phyloP scores from a whole-genome alignment of 2,888 invertebrate genomes.

The Orthonevra nobilis region DNA sequence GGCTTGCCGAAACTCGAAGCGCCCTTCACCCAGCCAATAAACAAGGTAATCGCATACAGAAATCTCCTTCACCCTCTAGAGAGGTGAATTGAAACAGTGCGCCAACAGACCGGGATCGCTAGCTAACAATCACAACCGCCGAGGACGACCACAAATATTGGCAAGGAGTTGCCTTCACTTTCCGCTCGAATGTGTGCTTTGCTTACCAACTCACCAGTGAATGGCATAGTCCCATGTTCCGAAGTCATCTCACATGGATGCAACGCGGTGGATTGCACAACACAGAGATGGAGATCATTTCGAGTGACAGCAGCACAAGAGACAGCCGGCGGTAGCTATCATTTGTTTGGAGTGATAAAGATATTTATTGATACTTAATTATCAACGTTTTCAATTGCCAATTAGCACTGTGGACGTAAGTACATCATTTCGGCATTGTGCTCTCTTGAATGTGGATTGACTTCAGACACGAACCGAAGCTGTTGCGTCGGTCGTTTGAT shows the following conservation, averaged over 20 bases:
- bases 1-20: conserved; percentile 55
- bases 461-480: conserved; percentile 31
- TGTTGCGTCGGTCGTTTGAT: conserved; percentile 33
- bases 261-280: conserved; percentile 49
- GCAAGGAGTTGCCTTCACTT: conserved; percentile 54
- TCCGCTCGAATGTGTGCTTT: conserved; percentile 11
- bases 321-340: conserved; percentile 3
- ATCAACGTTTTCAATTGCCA: conserved; percentile 47
- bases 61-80: conserved; percentile 52
- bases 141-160: conserved; percentile 50
- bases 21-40: conserved; percentile 62
- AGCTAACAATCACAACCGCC: conserved; percentile 17
- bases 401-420: conserved; percentile 47
- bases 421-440: conserved; percentile 18
- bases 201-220: not conserved
- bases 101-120: not conserved
- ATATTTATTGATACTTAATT: conserved; percentile 63
- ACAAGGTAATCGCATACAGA: conserved; percentile 45
- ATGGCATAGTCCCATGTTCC: conserved; percentile 24
- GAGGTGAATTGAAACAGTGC: conserved; percentile 38
- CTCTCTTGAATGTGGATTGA: conserved; percentile 8
- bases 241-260: conserved; percentile 2
- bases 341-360: conserved; percentile 31
- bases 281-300: conserved; percentile 48
- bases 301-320: conserved; percentile 13